Evolutionary conservation across 1,140 invertebrate genomes (phyloP), one percentile per base, ranked within the genome.

Genomic region (Drosophila albomicans): DNA sequence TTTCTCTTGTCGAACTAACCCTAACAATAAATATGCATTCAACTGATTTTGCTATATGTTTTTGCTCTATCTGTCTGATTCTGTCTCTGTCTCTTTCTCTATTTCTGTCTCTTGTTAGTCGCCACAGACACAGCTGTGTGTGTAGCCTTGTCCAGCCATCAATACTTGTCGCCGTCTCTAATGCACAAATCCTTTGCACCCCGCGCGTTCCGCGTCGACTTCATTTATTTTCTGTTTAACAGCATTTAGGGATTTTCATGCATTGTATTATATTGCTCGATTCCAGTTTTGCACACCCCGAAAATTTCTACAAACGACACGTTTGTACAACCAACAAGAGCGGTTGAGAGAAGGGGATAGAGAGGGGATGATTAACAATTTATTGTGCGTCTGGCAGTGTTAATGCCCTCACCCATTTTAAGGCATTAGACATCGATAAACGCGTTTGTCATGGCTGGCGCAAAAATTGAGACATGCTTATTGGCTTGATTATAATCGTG

Each of bases 211-310:
- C 56, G 35, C 54, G 65, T 67, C 71, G 77, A 85, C 75, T 89
- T 89, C 85, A 89, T 89, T 89, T 89, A 79, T 89, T 89, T 89
- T 89, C 75, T 89, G 85, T 89, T 89, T 89, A 89, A 89, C 85
- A 89, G 75, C 86, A 89, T 89, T 89, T 89, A 89, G 81, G 85
- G 86, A 89, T 89, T 89, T 89, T 66, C 81, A 73, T 70, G 81
- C 80, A 88, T 88, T 88, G 81, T 88, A 75, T 67, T 71, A 65
- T 71, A 65, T 73, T 73, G 70, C 75, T 74, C 75, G 70, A 74
- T 78, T 78, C 70, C 75, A 74, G 82, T 89, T 87, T 87, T 76
- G 79, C 65, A 49, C 84, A 84, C 84, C 81, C 84, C 68, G 35
- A 56, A 62, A 68, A 65, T 49, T 57, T 25, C n/a, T 48, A 54